Conservation (phyloP, 1,140 invertebrate genomes). For the Drosophila prosaltans region DNA sequence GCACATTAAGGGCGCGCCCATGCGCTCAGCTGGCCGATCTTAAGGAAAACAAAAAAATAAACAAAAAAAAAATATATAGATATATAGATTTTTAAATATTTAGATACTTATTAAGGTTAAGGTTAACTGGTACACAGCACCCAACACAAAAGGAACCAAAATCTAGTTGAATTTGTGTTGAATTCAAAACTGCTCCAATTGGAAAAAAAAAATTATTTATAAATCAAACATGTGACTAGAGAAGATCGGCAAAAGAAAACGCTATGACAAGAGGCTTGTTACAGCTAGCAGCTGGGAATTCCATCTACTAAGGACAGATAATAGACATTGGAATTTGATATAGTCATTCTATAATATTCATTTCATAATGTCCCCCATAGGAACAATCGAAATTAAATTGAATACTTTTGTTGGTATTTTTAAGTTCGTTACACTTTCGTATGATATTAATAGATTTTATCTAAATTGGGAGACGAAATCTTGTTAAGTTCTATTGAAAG, state of each 20-base stretch:
- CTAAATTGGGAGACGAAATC: background rate
- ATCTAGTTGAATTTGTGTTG: conserved; percentile 8
- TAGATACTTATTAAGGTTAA: conserved; percentile 35
- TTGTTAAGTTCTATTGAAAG: background rate
- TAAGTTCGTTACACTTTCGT: background rate
- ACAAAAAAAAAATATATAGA: conserved; percentile 50
- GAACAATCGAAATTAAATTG: background rate
- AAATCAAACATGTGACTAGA: conserved; percentile 11
- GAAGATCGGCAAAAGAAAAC: background rate
- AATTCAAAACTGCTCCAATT: background rate
- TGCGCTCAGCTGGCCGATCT: conserved; percentile 83
- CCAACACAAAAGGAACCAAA: conserved; percentile 11
- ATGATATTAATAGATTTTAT: conserved; percentile 7
- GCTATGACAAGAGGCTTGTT: background rate
- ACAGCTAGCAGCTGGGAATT: background rate
- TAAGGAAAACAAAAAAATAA: conserved; percentile 67
- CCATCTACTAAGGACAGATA: too few species aligned
- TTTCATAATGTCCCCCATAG: background rate
- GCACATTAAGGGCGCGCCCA: conserved; percentile 84
- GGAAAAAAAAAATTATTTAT: background rate
- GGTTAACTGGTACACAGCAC: conserved; percentile 44
- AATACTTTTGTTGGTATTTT: background rate
- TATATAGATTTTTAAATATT: conserved; percentile 2
- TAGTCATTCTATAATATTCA: background rate
- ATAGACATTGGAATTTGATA: background rate